Percentiles rank a stretch among this genome's conserved stretches.
These are phyloP conservation scores for Latrodectus hesperus DNA, from an alignment of 2,888 invertebrate genomes.

Conservation along the genomic window DNA sequence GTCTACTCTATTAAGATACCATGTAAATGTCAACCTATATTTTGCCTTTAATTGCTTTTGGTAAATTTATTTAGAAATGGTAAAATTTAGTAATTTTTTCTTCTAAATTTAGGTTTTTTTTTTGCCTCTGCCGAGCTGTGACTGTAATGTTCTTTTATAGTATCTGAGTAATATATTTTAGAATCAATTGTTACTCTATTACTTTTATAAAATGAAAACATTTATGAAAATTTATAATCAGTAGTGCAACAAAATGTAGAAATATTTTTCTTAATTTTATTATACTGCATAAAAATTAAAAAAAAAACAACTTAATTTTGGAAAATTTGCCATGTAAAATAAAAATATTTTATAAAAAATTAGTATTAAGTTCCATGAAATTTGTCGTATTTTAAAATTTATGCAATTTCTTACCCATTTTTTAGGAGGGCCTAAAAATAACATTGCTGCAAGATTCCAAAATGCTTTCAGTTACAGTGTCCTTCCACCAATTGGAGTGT, in stretches of 20 bases:
- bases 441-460: slow-evolving; percentile 68
- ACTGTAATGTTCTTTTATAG: neutral
- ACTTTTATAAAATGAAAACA: neutral
- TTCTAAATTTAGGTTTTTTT: too few species aligned
- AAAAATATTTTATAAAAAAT: neutral
- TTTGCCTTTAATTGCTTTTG: too few species aligned
- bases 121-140: neutral
- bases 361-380: neutral
- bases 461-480: slow-evolving; percentile 42
- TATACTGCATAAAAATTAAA: too few species aligned
- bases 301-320: neutral
- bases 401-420: too few species aligned
- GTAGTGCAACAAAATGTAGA: neutral
- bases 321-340: neutral
- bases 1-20: too few species aligned
- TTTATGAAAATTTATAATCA: neutral
- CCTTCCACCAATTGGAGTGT: slow-evolving; percentile 86
- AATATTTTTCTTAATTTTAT: neutral
- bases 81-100: too few species aligned
- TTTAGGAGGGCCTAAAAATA: slow-evolving; percentile 60
- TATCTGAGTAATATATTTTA: neutral
- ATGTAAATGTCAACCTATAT: too few species aligned
- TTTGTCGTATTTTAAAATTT: neutral
- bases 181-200: neutral
- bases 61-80: too few species aligned